A percentile compares a stretch with the other conserved stretches of the same genome.
phyloP scores from a whole-genome alignment of 2,797 vertebrate species.

The Orientallactaga sibirica region DNA sequence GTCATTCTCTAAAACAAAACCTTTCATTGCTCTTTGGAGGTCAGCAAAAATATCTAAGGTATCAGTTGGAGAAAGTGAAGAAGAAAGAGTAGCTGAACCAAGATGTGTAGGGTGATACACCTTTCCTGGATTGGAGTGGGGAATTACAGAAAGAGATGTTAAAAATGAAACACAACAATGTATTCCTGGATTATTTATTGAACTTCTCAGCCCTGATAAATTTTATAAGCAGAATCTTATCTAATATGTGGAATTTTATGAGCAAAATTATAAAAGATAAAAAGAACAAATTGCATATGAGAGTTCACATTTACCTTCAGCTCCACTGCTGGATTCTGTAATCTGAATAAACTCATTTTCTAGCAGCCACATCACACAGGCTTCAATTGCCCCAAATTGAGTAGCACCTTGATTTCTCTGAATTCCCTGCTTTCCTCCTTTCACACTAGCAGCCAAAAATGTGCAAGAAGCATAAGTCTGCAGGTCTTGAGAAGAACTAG shows the following conservation, averaged over 20 bases:
- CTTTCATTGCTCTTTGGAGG: conserved; percentile 98
- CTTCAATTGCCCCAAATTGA: conserved; percentile 91
- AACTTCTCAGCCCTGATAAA: background rate
- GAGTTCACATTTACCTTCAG: conserved; percentile 84
- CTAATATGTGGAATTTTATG: background rate
- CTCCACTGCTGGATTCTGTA: conserved; percentile 87
- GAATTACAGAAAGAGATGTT: conserved; percentile 30
- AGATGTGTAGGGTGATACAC: conserved; percentile 95
- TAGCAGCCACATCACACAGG: conserved; percentile 95
- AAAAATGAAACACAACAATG: conserved; percentile 50
- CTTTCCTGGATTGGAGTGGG: conserved; percentile 82
- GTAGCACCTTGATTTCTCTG: conserved; percentile 77
- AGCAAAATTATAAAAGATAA: background rate
- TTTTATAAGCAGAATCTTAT: conserved; percentile 40
- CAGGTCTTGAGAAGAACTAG: conserved; percentile 94
- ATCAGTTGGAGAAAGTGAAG: conserved; percentile 96
- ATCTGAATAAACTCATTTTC: conserved; percentile 96
- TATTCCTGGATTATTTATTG: conserved; percentile 30
- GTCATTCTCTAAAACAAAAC: conserved; percentile 98
- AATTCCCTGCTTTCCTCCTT: conserved; percentile 77
- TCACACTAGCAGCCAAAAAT: conserved; percentile 93
- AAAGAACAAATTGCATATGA: conserved; percentile 1
- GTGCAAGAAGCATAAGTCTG: conserved; percentile 94
- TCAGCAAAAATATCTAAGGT: conserved; percentile 98
- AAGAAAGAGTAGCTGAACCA: conserved; percentile 96